Base-by-base conservation (phyloP, 2,888 invertebrate genomes). In the Deroplatys truncata region DNA sequence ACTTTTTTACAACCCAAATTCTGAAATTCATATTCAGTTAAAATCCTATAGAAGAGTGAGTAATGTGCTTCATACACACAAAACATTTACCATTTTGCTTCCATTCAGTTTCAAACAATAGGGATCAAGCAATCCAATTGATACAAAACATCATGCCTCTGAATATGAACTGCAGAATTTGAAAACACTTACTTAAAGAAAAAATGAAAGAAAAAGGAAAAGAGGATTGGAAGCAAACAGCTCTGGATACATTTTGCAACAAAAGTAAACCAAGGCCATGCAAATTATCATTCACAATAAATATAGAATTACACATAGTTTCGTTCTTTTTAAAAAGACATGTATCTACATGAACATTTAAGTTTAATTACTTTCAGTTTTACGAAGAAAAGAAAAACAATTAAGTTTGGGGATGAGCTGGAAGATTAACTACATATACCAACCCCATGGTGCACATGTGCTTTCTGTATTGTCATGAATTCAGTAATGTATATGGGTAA, bases 261-360 rank as follows among this genome's bases (percentile, higher is more conserved):
- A 87, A 82, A 82, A 82, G 35, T n/a, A 87, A 86, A 72, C 87
- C 83, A 87, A 83, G 87, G 82, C 87, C 87, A 87, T 87, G 87
- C 87, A 87, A 35, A 87, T 82, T 82, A 35, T 83, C 87, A 82
- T 87, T 87, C 87, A 72, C 56, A 72, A 72, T 56, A 56, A 56
- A 56, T 72, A 72, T 72, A 7, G 2, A 20, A 20, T 16, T 7
- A 20, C 7, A 29, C 20, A 31, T 13, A 7, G 29, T 84, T 28
- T 16, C 28, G 29, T 35, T 35, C 84, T 9, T 84, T 84, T 28
- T 84, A 29, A 20, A n/a, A 31, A 29, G 29, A 29, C 5, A 84
- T 28, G 13, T 29, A 35, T 35, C 29, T 84, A 35, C 20, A 84
- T 84, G 35, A 3, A 84, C 84, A 84, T 82, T 87, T 25, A 31